phyloP scores from a whole-genome alignment of 2,888 invertebrate genomes.

The Ophion slaviceki region DNA sequence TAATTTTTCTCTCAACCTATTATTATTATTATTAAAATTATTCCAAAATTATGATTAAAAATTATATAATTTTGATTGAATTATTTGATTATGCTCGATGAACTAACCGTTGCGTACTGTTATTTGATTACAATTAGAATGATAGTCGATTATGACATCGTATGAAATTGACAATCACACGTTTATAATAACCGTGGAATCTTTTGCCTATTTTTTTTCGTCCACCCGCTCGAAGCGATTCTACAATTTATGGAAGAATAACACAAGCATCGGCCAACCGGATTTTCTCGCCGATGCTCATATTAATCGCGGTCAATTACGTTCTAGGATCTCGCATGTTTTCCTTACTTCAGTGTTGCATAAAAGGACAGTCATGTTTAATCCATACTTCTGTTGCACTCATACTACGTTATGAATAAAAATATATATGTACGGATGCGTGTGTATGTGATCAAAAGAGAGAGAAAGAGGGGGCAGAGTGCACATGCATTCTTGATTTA shows the following conservation, averaged over 20 bases:
- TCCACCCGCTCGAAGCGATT: neutral
- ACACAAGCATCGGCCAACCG: neutral
- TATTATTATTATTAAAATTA: no score
- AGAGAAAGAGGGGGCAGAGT: neutral
- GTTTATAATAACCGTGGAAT: no score
- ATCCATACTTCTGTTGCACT: neutral
- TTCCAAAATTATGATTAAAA: no score
- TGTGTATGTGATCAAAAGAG: neutral
- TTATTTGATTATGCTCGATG: no score
- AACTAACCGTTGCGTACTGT: no score
- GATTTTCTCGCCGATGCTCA: neutral
- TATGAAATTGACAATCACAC: no score
- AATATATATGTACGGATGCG: neutral
- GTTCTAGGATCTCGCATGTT: conserved; percentile 18
- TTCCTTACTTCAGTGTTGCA: neutral
- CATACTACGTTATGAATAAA: neutral
- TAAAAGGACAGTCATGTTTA: neutral
- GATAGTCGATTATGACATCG: no score
- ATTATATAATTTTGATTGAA: no score
- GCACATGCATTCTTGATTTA: no score
- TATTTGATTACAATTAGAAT: no score
- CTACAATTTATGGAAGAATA: neutral
- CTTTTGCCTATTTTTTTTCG: no score
- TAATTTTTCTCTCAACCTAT: no score
- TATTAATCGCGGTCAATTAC: conserved; percentile 39